These are phyloP conservation scores for Himantopus leucocephalus DNA, from an alignment of 2,113 vertebrate species.

Conservation along the genomic window DNA sequence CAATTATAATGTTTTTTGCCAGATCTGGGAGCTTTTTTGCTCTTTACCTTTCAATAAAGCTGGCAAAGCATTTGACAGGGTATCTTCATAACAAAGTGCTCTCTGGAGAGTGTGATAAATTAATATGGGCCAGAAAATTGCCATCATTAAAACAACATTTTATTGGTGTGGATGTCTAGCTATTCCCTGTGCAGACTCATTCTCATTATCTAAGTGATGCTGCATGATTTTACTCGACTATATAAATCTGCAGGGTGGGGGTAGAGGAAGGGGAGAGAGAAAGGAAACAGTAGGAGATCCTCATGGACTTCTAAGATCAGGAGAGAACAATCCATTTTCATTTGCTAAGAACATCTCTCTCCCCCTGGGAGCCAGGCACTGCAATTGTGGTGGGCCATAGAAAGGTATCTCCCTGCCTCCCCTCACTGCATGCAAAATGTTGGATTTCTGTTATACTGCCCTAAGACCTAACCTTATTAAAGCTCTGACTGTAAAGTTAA, in stretches of 20 bases:
- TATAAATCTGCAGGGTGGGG: background rate
- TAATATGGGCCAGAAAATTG: slow-evolving; percentile 19
- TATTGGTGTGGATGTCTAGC: background rate
- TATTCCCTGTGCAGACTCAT: background rate
- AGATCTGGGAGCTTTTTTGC: background rate
- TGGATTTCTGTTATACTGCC: background rate
- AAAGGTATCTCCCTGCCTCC: background rate
- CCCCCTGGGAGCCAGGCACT: background rate
- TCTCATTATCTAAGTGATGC: slow-evolving; percentile 7
- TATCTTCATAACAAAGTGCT: slow-evolving; percentile 10
- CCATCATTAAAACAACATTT: slow-evolving; percentile 21
- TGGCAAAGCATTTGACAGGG: background rate
- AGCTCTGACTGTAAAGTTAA: background rate
- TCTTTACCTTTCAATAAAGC: slow-evolving; percentile 15
- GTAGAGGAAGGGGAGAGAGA: background rate
- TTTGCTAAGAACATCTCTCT: background rate
- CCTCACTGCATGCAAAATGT: background rate
- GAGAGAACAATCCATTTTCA: background rate
- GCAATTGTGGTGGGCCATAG: background rate
- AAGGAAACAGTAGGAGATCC: background rate
- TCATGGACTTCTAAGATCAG: background rate
- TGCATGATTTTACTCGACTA: background rate
- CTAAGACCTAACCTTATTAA: background rate
- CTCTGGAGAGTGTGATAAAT: slow-evolving; percentile 18
- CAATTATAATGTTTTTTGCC: background rate